Base-by-base conservation (phyloP, 1,140 invertebrate species). In the Eumeta japonica region DNA sequence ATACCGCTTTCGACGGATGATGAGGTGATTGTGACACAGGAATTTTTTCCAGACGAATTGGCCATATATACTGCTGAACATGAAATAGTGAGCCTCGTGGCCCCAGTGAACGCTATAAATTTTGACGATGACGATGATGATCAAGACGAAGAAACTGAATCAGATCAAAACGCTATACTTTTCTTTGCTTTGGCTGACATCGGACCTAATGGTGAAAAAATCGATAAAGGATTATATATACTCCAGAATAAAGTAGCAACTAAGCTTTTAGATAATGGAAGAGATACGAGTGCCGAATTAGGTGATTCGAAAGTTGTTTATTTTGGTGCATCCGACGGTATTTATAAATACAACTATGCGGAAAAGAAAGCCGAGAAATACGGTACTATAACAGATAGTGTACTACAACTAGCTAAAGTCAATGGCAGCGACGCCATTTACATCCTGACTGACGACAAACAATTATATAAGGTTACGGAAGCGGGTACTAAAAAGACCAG, bases 71-170 rank as follows among this genome's bases (percentile, higher is more conserved):
- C 36, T 11, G 37, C 41, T 1, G 15, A 61, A 18, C 40, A 68
- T 28, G 58, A 70, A n/a, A 64, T 68, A 9, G 51, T 66, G 9
- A 60, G 55, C 0, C 33, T 68, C 2, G 9, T 59, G 3, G 38
- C 62, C 3, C 65, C 67, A 3, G 13, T 67, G 7, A 72, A 70
- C 30, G 42, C 48, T 3, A 16, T 64, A 0, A 70, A 66, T 40
- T 63, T 66, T 3, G 55, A 60, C 1, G 53, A 58, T 10, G 31
- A 46, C 9, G 32, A 37, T 10, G 42, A 46, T 16, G 37, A 51
- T 1, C 31, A 46, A 1, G 41, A 50, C n/a, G 32, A 31, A 2
- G 41, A 48, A 5, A 27, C 29, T 11, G 19, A 33, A 11, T 9
- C 10, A 3, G 28, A 36, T 13, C 18, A 33, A 1, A 16, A 43